phyloP scores from a whole-genome alignment of 2,797 vertebrate genomes.

The Sebastes cheni region DNA sequence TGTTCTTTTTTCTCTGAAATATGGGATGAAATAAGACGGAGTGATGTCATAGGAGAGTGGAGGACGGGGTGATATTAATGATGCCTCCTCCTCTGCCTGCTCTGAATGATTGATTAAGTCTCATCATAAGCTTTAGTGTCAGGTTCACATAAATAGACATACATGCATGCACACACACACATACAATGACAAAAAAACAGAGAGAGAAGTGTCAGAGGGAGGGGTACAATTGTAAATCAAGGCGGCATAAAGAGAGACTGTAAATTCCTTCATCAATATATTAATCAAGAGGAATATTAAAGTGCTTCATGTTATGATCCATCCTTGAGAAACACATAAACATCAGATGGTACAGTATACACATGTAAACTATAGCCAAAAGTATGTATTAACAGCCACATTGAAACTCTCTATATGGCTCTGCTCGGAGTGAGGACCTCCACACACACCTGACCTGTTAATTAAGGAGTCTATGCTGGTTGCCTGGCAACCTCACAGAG shows the following conservation, averaged over 20 bases:
- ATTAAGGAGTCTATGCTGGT: not conserved
- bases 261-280: conserved; percentile 51
- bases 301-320: not conserved
- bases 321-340: not conserved
- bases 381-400: not conserved
- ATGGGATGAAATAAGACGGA: not conserved
- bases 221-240: conserved; percentile 28
- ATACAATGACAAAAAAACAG: not conserved
- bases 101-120: conserved; percentile 36
- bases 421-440: not conserved
- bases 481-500: not conserved
- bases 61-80: conserved; percentile 18
- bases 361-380: not conserved
- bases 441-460: not conserved
- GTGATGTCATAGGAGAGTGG: conserved; percentile 11
- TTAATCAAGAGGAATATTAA: conserved; percentile 55
- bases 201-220: not conserved
- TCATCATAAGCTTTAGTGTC: conserved; percentile 20
- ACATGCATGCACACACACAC: not conserved
- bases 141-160: not conserved
- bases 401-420: not conserved
- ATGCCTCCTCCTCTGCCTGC: not conserved
- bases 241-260: not conserved
- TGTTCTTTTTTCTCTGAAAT: not conserved
- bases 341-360: not conserved